phyloP scores from a whole-genome alignment of 2,888 invertebrate species.

The Standfussiana lucernea region DNA sequence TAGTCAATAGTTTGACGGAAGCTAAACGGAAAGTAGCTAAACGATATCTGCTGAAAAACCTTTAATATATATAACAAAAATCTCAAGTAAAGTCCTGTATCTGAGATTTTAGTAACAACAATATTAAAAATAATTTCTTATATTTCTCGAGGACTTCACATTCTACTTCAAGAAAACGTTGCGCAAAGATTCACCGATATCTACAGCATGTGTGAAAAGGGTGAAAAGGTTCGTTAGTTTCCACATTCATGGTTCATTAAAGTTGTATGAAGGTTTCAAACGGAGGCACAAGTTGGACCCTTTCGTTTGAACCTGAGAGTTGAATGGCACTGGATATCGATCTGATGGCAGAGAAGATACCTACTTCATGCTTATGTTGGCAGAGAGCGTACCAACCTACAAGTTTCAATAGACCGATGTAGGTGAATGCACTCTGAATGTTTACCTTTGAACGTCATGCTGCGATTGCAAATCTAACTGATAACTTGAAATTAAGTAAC shows the following conservation, averaged over 20 bases:
- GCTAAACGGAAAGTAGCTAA: neutral
- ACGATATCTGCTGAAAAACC: neutral
- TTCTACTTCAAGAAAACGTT: slow-evolving; percentile 9
- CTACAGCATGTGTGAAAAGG: slow-evolving; percentile 37
- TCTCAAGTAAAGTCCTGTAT: neutral
- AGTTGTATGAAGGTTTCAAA: slow-evolving; percentile 56
- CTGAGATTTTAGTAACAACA: neutral
- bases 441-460: slow-evolving; percentile 14
- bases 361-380: slow-evolving; percentile 7
- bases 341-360: slow-evolving; percentile 8
- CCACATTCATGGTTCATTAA: slow-evolving; percentile 63
- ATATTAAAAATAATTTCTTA: neutral
- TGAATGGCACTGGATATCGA: slow-evolving; percentile 54
- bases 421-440: slow-evolving; percentile 17
- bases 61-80: neutral
- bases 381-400: slow-evolving; percentile 16
- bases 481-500: slow-evolving; percentile 14
- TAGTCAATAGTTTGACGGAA: neutral
- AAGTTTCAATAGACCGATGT: slow-evolving; percentile 10
- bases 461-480: neutral
- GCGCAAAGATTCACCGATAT: slow-evolving; percentile 31
- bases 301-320: slow-evolving; percentile 43
- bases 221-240: slow-evolving; percentile 57
- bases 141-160: neutral
- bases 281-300: slow-evolving; percentile 42